Evolutionary conservation across 2,888 invertebrate species (phyloP).

Genomic region (Euproctis similis): DNA sequence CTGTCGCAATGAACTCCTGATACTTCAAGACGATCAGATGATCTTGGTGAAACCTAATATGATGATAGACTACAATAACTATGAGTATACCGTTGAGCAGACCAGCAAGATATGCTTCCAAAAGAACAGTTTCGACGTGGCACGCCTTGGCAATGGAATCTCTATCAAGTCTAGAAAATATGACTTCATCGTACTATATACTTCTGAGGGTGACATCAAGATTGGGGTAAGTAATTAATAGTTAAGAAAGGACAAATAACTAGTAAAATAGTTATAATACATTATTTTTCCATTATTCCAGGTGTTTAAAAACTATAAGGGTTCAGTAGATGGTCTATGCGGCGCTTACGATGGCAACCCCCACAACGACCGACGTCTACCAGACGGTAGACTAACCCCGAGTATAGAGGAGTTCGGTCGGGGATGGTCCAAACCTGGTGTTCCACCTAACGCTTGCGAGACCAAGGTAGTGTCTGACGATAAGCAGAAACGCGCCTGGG

Average conservation of each 20-base stretch:
- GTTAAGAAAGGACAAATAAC: background rate
- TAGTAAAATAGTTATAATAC: too few relatives aligned
- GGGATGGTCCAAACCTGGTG: conserved; percentile 80
- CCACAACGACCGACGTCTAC: conserved; percentile 82
- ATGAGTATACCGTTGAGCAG: conserved; percentile 76
- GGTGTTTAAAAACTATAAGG: conserved; percentile 75
- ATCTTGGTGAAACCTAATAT: conserved; percentile 78
- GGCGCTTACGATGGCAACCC: conserved; percentile 82
- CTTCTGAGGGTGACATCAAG: conserved; percentile 79
- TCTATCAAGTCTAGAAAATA: conserved; percentile 81
- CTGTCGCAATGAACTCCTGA: conserved; percentile 79
- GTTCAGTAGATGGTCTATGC: conserved; percentile 85
- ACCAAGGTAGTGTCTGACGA: conserved; percentile 77
- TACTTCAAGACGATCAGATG: conserved; percentile 76
- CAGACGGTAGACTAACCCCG: conserved; percentile 77
- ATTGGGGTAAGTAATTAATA: conserved; percentile 81
- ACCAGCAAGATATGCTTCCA: conserved; percentile 77
- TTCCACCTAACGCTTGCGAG: conserved; percentile 71
- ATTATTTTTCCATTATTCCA: conserved; percentile 18
- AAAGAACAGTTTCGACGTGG: conserved; percentile 79
- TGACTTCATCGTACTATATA: conserved; percentile 85
- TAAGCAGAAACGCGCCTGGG: conserved; percentile 78
- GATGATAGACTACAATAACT: conserved; percentile 81
- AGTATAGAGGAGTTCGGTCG: conserved; percentile 84
- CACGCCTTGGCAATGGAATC: conserved; percentile 80